Evolutionary conservation across 2,888 invertebrate genomes (phyloP), one percentile per base, ranked within the genome.

Genomic region (Cancer borealis): DNA sequence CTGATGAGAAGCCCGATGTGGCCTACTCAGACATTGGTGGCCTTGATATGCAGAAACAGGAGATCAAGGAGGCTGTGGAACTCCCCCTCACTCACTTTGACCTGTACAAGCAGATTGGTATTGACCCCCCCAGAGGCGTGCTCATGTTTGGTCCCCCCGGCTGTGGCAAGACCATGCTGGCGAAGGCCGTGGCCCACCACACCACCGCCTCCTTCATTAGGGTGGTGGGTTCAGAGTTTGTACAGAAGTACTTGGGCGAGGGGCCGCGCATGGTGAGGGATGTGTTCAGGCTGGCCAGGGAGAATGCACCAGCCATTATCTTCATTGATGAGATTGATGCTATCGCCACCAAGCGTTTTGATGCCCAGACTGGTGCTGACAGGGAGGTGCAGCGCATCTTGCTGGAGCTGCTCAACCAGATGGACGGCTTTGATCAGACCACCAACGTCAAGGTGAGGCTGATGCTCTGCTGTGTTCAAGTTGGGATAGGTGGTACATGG

Each of bases 311-410:
- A 0, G 99, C 99, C 1, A 99, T 99, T 96, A 99, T 99, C 96
- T 99, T 99, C 97, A 99, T 99, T 96, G 99, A 99, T 97, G 99
- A 99, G 97, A 99, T 99, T 96, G 99, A 99, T 97, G 99, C 99
- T 73, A 99, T 99, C 96, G 99, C 99, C 17, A 99, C 99, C 5
- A 99, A 99, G 97, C 97, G 99, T 96, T 99, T 99, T 97, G 99
- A 99, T 97, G 99, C 99, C 3, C 99, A 99, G 97, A 99, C 99
- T 95, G 99, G 99, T 96, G 99, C 99, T 92, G 99, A 99, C 97
- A 97, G 99, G 96, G 99, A 99, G 97, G 99, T 99, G 0, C 99
- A 99, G 96, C 98, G 99, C 97, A 99, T 99, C 96, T 97, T 99
- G 49, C 97, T 99, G 39, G 99, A 99, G 96, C 97, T 99, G 93